phyloP scores from a whole-genome alignment of 2,888 invertebrate species.

The Myathropa florea region DNA sequence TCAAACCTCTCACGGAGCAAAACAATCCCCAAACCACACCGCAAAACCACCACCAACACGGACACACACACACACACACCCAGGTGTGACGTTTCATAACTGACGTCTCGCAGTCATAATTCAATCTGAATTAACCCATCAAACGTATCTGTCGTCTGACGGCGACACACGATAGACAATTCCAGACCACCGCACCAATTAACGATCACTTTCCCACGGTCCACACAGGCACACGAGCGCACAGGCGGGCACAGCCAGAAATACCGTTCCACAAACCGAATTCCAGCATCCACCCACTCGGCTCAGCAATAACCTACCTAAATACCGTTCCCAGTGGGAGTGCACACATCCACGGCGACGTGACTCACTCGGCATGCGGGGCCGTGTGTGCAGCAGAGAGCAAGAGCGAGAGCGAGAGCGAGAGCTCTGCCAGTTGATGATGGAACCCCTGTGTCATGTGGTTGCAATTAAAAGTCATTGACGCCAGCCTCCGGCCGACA shows the following conservation, averaged over 20 bases:
- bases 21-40: background rate
- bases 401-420: background rate
- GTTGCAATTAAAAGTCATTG: conserved; percentile 70
- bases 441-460: conserved; percentile 51
- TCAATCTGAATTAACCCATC: conserved; percentile 58
- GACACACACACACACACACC: background rate
- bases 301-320: conserved; percentile 48
- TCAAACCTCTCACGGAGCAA: no score
- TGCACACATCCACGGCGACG: conserved; percentile 11
- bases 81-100: background rate
- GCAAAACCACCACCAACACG: background rate
- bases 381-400: conserved; percentile 32
- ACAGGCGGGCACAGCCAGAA: conserved; percentile 26
- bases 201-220: conserved; percentile 69
- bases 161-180: conserved; percentile 17
- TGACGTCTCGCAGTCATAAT: conserved; percentile 55
- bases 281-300: conserved; percentile 65
- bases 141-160: background rate
- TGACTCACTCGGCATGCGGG: conserved; percentile 50
- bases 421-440: no score
- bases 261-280: conserved; percentile 61
- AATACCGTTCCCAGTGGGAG: conserved; percentile 47
- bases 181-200: conserved; percentile 45
- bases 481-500: conserved; percentile 44
- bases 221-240: background rate